phyloP scores from a whole-genome alignment of 2,797 vertebrate genomes.

The Lindbergichthys nudifrons region DNA sequence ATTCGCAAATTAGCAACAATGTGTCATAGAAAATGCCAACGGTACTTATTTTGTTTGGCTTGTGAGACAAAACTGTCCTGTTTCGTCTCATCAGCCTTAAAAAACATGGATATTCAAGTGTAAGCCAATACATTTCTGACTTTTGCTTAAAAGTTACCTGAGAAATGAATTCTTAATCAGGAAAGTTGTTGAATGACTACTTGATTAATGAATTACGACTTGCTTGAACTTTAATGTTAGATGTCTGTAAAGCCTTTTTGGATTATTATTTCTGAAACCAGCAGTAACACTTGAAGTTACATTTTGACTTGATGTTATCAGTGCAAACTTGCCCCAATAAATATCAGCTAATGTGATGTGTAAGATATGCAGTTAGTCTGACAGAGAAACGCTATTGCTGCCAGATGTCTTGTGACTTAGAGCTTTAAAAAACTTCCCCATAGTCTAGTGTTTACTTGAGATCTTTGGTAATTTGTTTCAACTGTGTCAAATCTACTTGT shows the following conservation, averaged over 20 bases:
- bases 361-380: constrained; percentile 1
- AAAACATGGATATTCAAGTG: not conserved
- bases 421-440: constrained; percentile 15
- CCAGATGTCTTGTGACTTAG: constrained; percentile 42
- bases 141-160: not conserved
- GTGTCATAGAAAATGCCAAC: not conserved
- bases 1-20: no score
- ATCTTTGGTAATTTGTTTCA: constrained; percentile 6
- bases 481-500: constrained; percentile 5
- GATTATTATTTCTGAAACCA: not conserved
- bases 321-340: not conserved
- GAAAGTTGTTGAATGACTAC: not conserved
- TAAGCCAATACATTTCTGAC: not conserved
- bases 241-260: constrained; percentile 1
- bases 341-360: constrained; percentile 14
- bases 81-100: not conserved
- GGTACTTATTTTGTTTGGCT: not conserved
- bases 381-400: constrained; percentile 26
- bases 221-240: not conserved
- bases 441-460: constrained; percentile 2
- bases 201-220: not conserved
- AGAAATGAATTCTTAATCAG: not conserved
- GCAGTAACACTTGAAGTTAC: constrained; percentile 9
- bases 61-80: no score
- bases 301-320: constrained; percentile 14